Percentiles rank a stretch among this genome's conserved stretches.
phyloP scores from a whole-genome alignment of 2,888 invertebrate genomes.

The Lampropteryx suffumata region DNA sequence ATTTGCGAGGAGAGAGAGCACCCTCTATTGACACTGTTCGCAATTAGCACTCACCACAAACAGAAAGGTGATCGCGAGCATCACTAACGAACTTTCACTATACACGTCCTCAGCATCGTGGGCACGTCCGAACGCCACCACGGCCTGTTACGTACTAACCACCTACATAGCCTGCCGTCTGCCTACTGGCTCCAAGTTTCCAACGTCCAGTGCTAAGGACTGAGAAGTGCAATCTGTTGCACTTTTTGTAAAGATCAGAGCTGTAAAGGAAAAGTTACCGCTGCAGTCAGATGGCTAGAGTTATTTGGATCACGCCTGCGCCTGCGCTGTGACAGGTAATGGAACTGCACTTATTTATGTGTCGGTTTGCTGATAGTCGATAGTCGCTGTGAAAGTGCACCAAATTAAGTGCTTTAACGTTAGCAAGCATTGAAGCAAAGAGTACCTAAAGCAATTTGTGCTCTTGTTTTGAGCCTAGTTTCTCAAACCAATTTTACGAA shows the following conservation, averaged over 20 bases:
- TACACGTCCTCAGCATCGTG: conserved; percentile 64
- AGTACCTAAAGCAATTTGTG: no score
- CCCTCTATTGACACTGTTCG: conserved; percentile 65
- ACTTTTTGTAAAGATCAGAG: conserved; percentile 47
- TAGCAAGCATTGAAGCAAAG: no score
- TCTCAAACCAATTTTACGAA: no score
- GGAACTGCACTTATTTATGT: conserved; percentile 6
- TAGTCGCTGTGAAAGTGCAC: conserved; percentile 13
- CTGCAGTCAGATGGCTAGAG: conserved; percentile 43
- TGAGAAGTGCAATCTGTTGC: conserved; percentile 54
- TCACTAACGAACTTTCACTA: conserved; percentile 80
- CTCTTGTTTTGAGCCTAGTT: no score
- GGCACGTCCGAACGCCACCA: conserved; percentile 55
- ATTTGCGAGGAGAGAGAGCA: conserved; percentile 52
- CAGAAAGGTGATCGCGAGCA: conserved; percentile 76
- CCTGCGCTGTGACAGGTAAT: conserved; percentile 25
- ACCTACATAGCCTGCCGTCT: no score
- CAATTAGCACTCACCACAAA: conserved; percentile 80
- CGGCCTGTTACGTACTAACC: conserved; percentile 64
- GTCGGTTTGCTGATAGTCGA: conserved; percentile 13
- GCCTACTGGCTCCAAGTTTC: conserved; percentile 24
- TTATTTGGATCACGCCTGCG: conserved; percentile 34
- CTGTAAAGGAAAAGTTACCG: conserved; percentile 60
- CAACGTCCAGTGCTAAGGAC: conserved; percentile 73
- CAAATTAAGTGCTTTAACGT: no score